Evolutionary conservation across 2,888 invertebrate genomes (phyloP).

Genomic region (Volucella bombylans): DNA sequence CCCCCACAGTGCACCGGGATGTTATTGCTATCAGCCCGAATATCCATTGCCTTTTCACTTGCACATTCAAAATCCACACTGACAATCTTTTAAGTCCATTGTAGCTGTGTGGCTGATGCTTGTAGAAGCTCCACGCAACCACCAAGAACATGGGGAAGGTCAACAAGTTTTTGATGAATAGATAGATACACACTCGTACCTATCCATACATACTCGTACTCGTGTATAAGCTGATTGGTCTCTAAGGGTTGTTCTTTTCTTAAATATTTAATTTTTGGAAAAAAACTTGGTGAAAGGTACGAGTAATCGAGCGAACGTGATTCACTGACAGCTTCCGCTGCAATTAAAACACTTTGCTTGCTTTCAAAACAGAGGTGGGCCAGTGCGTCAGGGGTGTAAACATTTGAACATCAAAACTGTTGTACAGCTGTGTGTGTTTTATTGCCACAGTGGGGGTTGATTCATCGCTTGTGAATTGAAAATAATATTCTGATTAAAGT

Average conservation of each 20-base stretch:
- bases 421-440: neutral
- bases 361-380: conserved; percentile 4
- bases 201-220: too few relatives aligned
- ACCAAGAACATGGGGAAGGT: conserved; percentile 64
- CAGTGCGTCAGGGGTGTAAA: conserved; percentile 10
- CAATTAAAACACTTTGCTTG: conserved; percentile 63
- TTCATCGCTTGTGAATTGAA: neutral
- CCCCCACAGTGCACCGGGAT: too few relatives aligned
- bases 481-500: conserved; percentile 18
- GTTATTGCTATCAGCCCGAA: too few relatives aligned
- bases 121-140: conserved; percentile 33
- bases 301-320: conserved; percentile 66
- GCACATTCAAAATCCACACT: neutral
- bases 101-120: neutral
- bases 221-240: too few relatives aligned
- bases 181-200: too few relatives aligned
- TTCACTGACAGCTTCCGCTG: conserved; percentile 67
- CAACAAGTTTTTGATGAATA: conserved; percentile 64
- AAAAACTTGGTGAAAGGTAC: conserved; percentile 25
- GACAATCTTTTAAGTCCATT: conserved; percentile 1
- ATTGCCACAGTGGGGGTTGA: conserved; percentile 15
- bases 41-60: neutral
- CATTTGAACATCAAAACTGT: conserved; percentile 11
- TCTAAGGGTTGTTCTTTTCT: conserved; percentile 17
- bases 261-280: conserved; percentile 4